A percentile compares a stretch with the other conserved stretches of the same genome.
phyloP scores from a whole-genome alignment of 2,113 vertebrate species.

The Hemicordylus capensis region DNA sequence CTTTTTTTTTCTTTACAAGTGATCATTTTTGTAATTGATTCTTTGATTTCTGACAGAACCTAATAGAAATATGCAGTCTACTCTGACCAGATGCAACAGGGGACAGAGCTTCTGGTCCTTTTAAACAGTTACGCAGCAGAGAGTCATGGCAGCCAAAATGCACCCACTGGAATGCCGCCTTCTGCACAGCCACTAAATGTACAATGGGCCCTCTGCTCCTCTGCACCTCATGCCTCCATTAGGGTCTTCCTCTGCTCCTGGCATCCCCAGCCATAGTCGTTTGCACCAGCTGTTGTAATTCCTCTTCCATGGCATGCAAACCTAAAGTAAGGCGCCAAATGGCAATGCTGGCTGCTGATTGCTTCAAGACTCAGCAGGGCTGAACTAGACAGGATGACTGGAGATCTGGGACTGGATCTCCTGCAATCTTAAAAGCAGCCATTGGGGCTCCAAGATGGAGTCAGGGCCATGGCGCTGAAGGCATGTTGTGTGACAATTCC shows the following conservation, averaged over 20 bases:
- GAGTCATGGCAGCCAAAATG: neutral
- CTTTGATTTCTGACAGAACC: neutral
- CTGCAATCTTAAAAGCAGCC: no score
- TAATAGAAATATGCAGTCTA: neutral
- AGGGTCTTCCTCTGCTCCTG: neutral
- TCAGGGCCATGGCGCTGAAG: no score
- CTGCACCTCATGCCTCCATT: neutral
- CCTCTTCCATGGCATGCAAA: neutral
- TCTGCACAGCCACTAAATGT: neutral
- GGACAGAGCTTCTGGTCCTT: neutral
- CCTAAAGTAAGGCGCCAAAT: no score
- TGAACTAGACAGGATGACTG: no score
- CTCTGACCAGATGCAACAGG: neutral
- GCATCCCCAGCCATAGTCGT: neutral
- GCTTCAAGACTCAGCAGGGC: no score
- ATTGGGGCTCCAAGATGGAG: no score
- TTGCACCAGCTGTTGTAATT: no score
- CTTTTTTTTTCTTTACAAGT: neutral
- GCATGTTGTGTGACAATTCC: no score
- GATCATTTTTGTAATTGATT: no score
- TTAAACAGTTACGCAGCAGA: neutral
- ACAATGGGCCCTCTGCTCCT: neutral
- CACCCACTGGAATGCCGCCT: neutral
- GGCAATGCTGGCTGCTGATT: no score
- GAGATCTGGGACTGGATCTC: no score